Evolutionary conservation across 2,113 vertebrate species (phyloP).

Genomic region (Tichodroma muraria): DNA sequence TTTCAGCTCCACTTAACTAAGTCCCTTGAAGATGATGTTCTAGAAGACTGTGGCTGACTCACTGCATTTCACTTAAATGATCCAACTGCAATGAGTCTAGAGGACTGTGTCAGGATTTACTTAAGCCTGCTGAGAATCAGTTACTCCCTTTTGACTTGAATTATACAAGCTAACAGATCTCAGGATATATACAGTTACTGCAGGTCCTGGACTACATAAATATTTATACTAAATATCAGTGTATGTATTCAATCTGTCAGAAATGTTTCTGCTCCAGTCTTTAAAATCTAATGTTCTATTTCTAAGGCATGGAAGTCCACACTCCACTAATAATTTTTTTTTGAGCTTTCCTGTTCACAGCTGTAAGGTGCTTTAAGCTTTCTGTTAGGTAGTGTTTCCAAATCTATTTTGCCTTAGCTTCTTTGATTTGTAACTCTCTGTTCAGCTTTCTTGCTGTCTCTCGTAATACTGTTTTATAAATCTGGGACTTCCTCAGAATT

Average conservation of each 20-base stretch:
- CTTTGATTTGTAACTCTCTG: not conserved
- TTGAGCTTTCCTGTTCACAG: not conserved
- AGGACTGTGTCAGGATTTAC: not conserved
- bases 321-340: not conserved
- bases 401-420: not conserved
- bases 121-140: not conserved
- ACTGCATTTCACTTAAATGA: not conserved
- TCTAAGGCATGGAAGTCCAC: not conserved
- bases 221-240: not conserved
- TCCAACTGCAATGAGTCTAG: not conserved
- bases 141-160: not conserved
- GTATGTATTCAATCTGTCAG: not conserved
- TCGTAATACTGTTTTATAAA: not conserved
- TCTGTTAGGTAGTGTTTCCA: not conserved
- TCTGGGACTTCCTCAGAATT: not conserved
- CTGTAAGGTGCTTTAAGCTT: not conserved
- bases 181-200: not conserved
- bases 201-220: not conserved
- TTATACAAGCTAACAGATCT: not conserved
- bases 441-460: not conserved
- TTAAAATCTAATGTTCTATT: not conserved
- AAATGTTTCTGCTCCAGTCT: not conserved
- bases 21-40: not conserved
- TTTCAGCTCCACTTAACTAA: not conserved
- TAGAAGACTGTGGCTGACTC: not conserved